Evolutionary conservation across 2,888 invertebrate genomes (phyloP).

Genomic region (Neria commutata): DNA sequence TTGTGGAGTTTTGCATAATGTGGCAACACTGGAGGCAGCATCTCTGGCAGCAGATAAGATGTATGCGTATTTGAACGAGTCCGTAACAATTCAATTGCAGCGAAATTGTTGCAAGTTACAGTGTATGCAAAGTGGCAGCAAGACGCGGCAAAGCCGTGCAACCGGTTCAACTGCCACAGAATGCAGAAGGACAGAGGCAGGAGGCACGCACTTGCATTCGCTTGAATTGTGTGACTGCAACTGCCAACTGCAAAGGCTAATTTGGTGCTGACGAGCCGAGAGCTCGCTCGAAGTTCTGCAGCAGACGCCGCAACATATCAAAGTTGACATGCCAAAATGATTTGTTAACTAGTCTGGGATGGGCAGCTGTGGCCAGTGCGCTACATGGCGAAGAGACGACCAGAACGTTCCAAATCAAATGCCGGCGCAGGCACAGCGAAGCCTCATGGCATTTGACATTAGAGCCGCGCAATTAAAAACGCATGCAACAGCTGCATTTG

Average conservation of each 20-base stretch:
- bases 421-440: neutral
- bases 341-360: neutral
- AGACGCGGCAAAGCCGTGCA: too few species aligned
- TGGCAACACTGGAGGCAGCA: too few species aligned
- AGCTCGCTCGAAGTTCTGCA: neutral
- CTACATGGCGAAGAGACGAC: neutral
- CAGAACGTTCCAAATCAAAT: neutral
- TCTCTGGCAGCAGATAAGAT: conserved; percentile 7
- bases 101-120: too few species aligned
- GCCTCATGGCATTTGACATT: neutral
- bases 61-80: conserved; percentile 23
- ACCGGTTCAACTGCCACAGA: too few species aligned
- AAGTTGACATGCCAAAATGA: conserved; percentile 9
- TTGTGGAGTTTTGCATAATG: too few species aligned
- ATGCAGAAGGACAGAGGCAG: too few species aligned
- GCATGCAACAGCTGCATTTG: conserved; percentile 1
- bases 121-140: too few species aligned
- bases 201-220: too few species aligned
- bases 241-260: conserved; percentile 13
- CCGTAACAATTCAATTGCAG: conserved; percentile 27
- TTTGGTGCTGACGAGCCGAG: conserved; percentile 9
- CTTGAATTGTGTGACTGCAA: conserved; percentile 7
- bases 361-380: conserved; percentile 2
- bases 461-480: neutral
- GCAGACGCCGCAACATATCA: neutral